Base-by-base conservation (phyloP, 2,797 vertebrate species). In the Oreonectes daqikongensis region DNA sequence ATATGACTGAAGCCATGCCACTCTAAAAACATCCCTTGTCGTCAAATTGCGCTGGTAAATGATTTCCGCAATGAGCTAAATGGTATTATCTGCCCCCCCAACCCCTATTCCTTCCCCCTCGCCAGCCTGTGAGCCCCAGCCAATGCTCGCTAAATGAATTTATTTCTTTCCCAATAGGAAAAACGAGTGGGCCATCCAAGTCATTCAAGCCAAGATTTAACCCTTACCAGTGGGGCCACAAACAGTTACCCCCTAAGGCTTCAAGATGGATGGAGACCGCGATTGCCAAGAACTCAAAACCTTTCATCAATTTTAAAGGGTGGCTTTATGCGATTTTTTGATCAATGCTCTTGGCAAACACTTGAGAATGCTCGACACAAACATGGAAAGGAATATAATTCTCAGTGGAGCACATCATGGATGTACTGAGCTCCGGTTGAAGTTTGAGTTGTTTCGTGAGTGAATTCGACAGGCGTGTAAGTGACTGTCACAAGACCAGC, bases 1-100 rank as follows among this genome's bases (percentile, higher is more conserved):
- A 85, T 84, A 86, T 88, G 86, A 90, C 86, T 86, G 88, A 89
- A 86, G 87, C 82, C 79, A 87, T 87, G 86, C 89, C 87, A 88
- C 87, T 87, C 87, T 85, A 89, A 91, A 86, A 88, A 90, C 89
- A 90, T 88, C 88, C 89, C 88, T 90, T 91, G 90, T 91, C 88
- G 81, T 90, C 88, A 93, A 90, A 92, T 91, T 92, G 89, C 69
- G 71, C 85, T 88, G 84, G 89, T 92, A 91, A 92, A 91, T 92
- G 88, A 90, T 91, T 90, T 91, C 87, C 86, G 77, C 85, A 86
- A 91, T 90, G 89, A 92, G 88, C 86, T 89, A 89, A 91, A 91
- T 91, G 88, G 87, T 87, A 88, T 91, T 86, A 90, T 85, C 89
- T 86, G 85, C 84, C 83, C 55, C 38, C 87, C 76, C 82, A 85